Evolutionary conservation across 2,113 vertebrate genomes (phyloP).

Genomic region (Ciconia boyciana): DNA sequence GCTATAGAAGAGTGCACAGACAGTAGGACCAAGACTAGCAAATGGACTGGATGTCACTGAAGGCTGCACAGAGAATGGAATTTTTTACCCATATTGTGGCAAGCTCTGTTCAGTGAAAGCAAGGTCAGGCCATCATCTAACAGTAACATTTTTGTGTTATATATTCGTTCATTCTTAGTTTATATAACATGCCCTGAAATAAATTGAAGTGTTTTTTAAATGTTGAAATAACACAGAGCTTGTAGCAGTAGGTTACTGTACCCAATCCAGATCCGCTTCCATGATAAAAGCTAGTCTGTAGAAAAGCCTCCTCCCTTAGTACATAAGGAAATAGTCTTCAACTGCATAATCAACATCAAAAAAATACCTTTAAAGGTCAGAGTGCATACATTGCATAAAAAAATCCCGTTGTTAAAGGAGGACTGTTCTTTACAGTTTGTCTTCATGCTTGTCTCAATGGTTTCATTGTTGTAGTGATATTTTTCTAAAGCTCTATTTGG

Average conservation of each 20-base stretch:
- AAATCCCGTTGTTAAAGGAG: not conserved
- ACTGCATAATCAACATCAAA: not conserved
- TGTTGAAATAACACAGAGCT: not conserved
- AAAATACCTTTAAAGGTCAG: conserved; percentile 21
- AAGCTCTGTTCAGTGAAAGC: not conserved
- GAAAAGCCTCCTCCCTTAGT: conserved; percentile 34
- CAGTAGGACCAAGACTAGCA: not conserved
- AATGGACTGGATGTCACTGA: not conserved
- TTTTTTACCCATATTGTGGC: not conserved
- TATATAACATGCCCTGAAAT: not conserved
- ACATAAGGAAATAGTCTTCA: conserved; percentile 29
- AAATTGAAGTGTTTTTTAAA: not conserved
- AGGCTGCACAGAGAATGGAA: not conserved
- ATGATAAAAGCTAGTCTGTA: conserved; percentile 8
- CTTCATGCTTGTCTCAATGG: not conserved
- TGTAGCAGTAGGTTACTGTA: not conserved
- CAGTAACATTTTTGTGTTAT: not conserved
- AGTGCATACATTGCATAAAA: not conserved
- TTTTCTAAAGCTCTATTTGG: not conserved
- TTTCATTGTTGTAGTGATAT: not conserved
- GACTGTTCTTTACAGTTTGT: not conserved
- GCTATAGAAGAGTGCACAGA: not conserved
- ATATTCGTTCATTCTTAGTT: not conserved
- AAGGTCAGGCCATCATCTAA: not conserved
- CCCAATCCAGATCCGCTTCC: not conserved